These are phyloP conservation scores for Calliopum simillimum DNA, from an alignment of 2,888 invertebrate genomes.

Conservation along the genomic window DNA sequence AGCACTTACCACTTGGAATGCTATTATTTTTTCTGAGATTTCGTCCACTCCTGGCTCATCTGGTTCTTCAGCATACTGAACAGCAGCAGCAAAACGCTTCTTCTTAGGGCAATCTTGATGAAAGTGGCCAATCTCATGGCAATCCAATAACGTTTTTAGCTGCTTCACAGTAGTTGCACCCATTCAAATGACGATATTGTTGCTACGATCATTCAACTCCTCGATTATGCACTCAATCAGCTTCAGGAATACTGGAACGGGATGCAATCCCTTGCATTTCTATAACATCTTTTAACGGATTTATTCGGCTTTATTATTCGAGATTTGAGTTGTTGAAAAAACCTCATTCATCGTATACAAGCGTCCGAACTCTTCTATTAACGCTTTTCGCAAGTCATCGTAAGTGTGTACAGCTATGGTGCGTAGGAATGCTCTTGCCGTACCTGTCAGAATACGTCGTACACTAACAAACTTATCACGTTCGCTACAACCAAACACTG, in stretches of 20 bases:
- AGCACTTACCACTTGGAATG: conserved; percentile 30
- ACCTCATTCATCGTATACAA: conserved; percentile 26
- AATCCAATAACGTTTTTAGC: conserved; percentile 24
- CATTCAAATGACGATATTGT: conserved; percentile 35
- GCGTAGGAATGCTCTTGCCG: conserved; percentile 23
- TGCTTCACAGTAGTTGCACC: conserved; percentile 26
- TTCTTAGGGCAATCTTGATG: conserved; percentile 32
- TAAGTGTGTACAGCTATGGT: conserved; percentile 23
- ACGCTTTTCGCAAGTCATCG: conserved; percentile 12
- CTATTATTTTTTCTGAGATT: neutral
- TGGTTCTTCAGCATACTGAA: neutral
- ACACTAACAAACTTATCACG: neutral
- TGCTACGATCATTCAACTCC: conserved; percentile 26
- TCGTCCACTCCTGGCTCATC: neutral
- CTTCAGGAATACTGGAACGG: conserved; percentile 27
- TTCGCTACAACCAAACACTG: neutral
- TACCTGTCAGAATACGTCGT: conserved; percentile 15
- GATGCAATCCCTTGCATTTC: conserved; percentile 38
- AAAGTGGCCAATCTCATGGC: conserved; percentile 28
- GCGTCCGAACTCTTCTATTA: conserved; percentile 28
- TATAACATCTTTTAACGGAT: conserved; percentile 23
- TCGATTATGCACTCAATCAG: conserved; percentile 35
- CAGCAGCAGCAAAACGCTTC: conserved; percentile 14
- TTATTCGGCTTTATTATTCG: conserved; percentile 22
- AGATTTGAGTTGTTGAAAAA: conserved; percentile 24